phyloP scores from a whole-genome alignment of 1,140 invertebrate genomes.

The Musca vetustissima region DNA sequence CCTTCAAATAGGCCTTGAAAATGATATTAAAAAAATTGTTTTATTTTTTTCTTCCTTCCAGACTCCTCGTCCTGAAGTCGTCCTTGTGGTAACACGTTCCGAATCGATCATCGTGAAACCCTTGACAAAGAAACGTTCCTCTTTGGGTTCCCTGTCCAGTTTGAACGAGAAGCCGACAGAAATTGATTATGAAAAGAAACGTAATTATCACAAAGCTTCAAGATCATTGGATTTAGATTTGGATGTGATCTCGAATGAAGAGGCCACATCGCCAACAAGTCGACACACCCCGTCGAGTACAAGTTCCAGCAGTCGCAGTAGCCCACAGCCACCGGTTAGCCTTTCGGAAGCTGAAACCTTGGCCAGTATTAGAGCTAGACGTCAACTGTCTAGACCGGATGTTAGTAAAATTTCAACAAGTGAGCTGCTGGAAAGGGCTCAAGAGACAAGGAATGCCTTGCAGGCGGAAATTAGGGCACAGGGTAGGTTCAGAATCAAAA shows the following conservation, averaged over 20 bases:
- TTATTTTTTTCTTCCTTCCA: slow-evolving; percentile 34
- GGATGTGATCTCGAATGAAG: slow-evolving; percentile 41
- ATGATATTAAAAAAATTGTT: slow-evolving; percentile 8
- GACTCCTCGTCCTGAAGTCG: slow-evolving; percentile 69
- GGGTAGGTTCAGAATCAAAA: slow-evolving; percentile 32
- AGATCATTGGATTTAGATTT: slow-evolving; percentile 51
- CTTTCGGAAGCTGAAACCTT: slow-evolving; percentile 42
- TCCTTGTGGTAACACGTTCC: slow-evolving; percentile 63
- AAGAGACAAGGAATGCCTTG: slow-evolving; percentile 48
- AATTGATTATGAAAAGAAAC: slow-evolving; percentile 47
- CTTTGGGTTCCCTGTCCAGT: slow-evolving; percentile 51
- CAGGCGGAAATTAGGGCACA: slow-evolving; percentile 52
- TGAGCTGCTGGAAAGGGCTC: slow-evolving; percentile 47
- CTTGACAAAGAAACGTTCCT: slow-evolving; percentile 52
- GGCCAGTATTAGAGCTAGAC: slow-evolving; percentile 43
- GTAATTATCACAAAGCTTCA: slow-evolving; percentile 52
- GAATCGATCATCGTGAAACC: slow-evolving; percentile 50
- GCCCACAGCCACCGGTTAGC: slow-evolving; percentile 39
- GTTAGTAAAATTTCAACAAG: slow-evolving; percentile 52
- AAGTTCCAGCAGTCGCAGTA: slow-evolving; percentile 36
- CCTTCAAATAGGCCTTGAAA: not conserved
- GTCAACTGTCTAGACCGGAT: slow-evolving; percentile 46
- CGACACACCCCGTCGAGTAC: slow-evolving; percentile 6
- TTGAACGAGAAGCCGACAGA: slow-evolving; percentile 49
- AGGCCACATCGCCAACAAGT: slow-evolving; percentile 6